phyloP scores from a whole-genome alignment of 2,797 vertebrate species.

The Tapera naevia region DNA sequence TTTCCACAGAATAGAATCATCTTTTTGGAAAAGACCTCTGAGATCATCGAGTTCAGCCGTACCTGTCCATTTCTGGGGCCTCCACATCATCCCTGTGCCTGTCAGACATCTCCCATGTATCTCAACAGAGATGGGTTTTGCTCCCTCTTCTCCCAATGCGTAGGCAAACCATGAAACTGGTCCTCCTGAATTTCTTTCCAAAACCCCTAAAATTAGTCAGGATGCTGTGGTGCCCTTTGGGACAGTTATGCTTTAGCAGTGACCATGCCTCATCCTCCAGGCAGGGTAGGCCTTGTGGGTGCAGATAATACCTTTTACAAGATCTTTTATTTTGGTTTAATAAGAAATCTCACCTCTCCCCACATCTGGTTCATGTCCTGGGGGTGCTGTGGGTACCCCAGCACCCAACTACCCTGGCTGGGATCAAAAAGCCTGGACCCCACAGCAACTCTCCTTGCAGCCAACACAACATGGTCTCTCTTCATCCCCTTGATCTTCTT shows the following conservation, averaged over 20 bases:
- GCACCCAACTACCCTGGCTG: neutral
- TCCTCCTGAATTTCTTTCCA: neutral
- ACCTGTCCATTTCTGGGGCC: neutral
- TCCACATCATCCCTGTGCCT: accelerated
- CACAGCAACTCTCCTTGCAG: neutral
- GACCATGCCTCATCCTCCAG: neutral
- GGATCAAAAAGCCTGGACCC: neutral
- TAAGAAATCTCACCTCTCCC: neutral
- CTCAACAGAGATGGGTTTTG: neutral
- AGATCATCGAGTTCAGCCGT: too few species aligned
- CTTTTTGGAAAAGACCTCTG: too few species aligned
- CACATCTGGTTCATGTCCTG: neutral
- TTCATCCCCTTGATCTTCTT: slow-evolving; percentile 30
- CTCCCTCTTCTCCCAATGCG: neutral
- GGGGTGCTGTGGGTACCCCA: neutral
- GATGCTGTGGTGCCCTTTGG: neutral
- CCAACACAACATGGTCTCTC: neutral
- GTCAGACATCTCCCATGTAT: neutral
- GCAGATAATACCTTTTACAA: neutral
- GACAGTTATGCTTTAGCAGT: neutral
- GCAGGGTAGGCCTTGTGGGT: neutral
- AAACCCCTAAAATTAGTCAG: neutral
- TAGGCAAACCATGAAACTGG: neutral
- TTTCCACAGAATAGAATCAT: too few species aligned
- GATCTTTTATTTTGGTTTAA: neutral